Base-by-base conservation (phyloP, 2,888 invertebrate species). In the Deroplatys truncata region DNA sequence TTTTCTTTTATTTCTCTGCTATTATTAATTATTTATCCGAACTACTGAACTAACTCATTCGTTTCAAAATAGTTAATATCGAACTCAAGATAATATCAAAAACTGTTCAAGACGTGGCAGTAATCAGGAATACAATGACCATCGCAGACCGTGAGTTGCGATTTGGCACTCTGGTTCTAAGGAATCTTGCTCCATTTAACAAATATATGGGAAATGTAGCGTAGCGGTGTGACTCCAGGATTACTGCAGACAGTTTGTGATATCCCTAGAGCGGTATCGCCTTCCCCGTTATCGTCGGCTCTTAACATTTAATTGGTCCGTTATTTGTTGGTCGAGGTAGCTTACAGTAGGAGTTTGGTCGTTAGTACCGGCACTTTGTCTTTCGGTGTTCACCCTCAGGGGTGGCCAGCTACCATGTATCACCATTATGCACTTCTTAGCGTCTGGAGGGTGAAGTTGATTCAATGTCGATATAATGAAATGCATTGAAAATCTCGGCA, bases 291-390 rank as follows among this genome's bases (percentile, higher is more conserved):
- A 72, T 72, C 56, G 56, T 10, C 83, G 28, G 20, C 56, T 35
- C 82, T 87, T 87, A 87, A 87, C 82, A 35, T 35, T 82, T 82
- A 87, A 87, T 87, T 87, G 87, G 13, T 35, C 35, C 31, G 82
- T 35, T 31, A 87, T 83, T 87, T 83, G 83, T 87, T 87, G 86
- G 29, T 29, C 29, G 82, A 82, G 86, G 25, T 72, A 25, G 56
- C 56, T 72, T 72, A 72, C 56, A 20, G 20, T 20, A 72, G 56
- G 56, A 72, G 56, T 72, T 72, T 72, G 56, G 56, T 72, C 56
- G 56, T 72, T 72, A 72, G 56, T 72, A 72, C 56, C 56, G 56
- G 20, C 20, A 72, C 56, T 72, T 72, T 72, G 56, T 72, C 56
- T 72, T 72, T 0, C 5, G 4, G 56, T 72, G 56, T 25, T 20